Percentiles rank a stretch among this genome's conserved stretches.
Evolutionary conservation across 2,888 invertebrate genomes (phyloP).

Genomic region (Globia sparganii): DNA sequence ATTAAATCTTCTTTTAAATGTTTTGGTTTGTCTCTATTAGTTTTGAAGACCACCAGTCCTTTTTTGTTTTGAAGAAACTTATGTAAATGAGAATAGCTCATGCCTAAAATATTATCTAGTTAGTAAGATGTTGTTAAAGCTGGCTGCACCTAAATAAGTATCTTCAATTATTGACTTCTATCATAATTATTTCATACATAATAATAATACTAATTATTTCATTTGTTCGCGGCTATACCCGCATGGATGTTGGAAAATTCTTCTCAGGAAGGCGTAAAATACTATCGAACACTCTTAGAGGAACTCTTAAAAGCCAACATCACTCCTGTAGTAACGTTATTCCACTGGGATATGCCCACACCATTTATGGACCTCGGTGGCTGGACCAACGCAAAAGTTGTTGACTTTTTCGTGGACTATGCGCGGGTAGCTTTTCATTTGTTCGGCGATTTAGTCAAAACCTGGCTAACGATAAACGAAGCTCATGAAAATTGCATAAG

Average conservation of each 20-base stretch:
- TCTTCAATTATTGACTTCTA: neutral
- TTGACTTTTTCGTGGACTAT: conserved; percentile 89
- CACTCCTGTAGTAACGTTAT: conserved; percentile 92
- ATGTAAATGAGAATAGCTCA: neutral
- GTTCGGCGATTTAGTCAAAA: conserved; percentile 91
- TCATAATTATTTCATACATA: neutral
- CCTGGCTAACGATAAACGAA: conserved; percentile 95
- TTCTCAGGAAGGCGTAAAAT: conserved; percentile 93
- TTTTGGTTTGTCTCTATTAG: neutral
- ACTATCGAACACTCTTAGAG: conserved; percentile 94
- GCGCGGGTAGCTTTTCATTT: conserved; percentile 87
- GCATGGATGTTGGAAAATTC: no score
- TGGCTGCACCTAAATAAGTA: neutral
- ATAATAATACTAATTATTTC: no score
- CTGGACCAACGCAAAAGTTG: conserved; percentile 88
- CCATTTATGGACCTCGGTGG: conserved; percentile 88
- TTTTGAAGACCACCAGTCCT: neutral
- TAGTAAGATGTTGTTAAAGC: neutral
- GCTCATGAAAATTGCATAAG: conserved; percentile 89
- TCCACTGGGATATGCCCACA: conserved; percentile 91
- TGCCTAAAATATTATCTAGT: neutral
- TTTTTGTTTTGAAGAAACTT: neutral
- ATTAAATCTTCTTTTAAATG: neutral
- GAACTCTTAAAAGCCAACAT: conserved; percentile 92
- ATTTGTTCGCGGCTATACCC: no score